These are phyloP conservation scores for Acanthornis magna DNA, from an alignment of 2,797 vertebrate genomes.

Conservation along the genomic window DNA sequence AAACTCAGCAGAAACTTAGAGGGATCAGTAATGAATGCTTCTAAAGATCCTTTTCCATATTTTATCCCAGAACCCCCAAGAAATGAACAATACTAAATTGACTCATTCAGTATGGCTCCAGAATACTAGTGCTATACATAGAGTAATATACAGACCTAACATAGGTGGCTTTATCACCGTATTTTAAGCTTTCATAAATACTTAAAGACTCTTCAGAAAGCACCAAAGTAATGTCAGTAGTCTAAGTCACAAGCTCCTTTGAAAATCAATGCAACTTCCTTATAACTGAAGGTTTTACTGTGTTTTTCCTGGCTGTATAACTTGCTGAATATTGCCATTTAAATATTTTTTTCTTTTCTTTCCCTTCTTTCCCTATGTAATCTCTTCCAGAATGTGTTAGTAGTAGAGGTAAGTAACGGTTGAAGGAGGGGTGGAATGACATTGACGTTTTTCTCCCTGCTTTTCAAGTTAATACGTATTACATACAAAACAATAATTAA, in stretches of 20 bases:
- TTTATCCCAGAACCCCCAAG: neutral
- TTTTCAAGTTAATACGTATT: neutral
- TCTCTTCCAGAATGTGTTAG: conserved; percentile 81
- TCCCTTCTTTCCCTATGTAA: neutral
- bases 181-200: neutral
- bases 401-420: conserved; percentile 82
- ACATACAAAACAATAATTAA: neutral
- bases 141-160: neutral
- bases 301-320: neutral
- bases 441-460: neutral
- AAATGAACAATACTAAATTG: neutral
- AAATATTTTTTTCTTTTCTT: neutral
- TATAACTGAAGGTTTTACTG: neutral
- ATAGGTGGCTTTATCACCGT: neutral
- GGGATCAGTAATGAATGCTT: neutral
- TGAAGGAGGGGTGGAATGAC: neutral
- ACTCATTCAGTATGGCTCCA: neutral
- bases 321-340: neutral
- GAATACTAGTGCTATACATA: neutral
- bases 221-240: neutral
- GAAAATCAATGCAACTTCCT: neutral
- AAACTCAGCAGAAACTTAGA: neutral
- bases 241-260: neutral
- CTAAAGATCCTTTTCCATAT: neutral
- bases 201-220: neutral